Conservation (phyloP, 2,113 vertebrate species). For the Genyomyrus donnyi region DNA sequence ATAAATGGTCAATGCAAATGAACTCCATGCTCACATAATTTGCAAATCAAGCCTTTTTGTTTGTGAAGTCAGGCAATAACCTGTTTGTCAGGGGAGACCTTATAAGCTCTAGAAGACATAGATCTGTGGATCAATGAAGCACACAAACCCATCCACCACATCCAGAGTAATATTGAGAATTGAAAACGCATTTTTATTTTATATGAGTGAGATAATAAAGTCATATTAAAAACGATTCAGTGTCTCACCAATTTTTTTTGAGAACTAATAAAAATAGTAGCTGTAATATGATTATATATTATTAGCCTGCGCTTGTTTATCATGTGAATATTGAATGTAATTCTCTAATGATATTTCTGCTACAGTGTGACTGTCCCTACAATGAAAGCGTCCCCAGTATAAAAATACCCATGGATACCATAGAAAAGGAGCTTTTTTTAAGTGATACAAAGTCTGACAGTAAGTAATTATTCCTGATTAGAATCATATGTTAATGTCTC, state of each 20-base stretch:
- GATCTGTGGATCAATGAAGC: background rate
- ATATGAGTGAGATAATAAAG: background rate
- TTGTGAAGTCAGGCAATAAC: too few relatives aligned
- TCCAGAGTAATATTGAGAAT: background rate
- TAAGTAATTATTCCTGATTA: slow-evolving; percentile 69
- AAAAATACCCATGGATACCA: slow-evolving; percentile 99
- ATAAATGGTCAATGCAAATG: too few relatives aligned
- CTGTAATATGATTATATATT: background rate
- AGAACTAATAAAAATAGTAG: background rate
- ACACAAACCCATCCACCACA: background rate
- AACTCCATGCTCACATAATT: too few relatives aligned
- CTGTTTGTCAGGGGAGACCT: too few relatives aligned
- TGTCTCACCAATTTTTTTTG: background rate
- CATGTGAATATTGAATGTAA: background rate
- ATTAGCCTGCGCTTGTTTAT: background rate
- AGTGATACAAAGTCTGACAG: slow-evolving; percentile 89
- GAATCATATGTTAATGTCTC: background rate
- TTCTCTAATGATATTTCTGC: slow-evolving; percentile 55
- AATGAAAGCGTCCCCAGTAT: slow-evolving; percentile 94
- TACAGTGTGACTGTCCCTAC: slow-evolving; percentile 95
- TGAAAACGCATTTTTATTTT: background rate
- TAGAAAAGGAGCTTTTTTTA: slow-evolving; percentile 97
- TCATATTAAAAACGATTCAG: background rate
- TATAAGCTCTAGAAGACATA: background rate
- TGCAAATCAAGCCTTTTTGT: too few relatives aligned